These are phyloP conservation scores for Buphagus erythrorhynchus DNA, from an alignment of 2,797 vertebrate genomes.

Conservation along the genomic window DNA sequence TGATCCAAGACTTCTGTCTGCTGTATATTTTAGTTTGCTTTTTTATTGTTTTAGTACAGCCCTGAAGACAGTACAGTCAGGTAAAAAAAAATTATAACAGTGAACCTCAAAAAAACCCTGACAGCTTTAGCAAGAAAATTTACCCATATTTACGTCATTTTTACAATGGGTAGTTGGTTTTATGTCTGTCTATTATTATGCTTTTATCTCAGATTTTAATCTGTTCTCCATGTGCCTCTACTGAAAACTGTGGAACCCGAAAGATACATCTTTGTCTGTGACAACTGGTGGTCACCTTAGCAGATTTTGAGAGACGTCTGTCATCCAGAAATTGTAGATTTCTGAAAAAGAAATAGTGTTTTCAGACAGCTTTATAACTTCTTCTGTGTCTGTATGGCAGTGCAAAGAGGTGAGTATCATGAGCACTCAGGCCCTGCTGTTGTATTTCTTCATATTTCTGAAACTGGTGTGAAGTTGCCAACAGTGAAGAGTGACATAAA, in stretches of 20 bases:
- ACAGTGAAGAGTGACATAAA: background rate
- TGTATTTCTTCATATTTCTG: background rate
- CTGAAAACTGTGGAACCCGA: background rate
- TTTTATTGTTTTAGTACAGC: background rate
- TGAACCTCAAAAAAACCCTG: background rate
- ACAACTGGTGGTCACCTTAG: background rate
- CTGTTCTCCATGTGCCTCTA: background rate
- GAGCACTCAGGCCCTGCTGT: background rate
- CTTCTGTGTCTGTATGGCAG: background rate
- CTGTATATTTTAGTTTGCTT: background rate
- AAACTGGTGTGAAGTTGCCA: background rate
- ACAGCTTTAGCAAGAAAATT: background rate
- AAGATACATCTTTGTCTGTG: background rate
- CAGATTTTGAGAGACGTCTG: background rate
- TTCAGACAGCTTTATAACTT: background rate
- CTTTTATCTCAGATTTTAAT: background rate
- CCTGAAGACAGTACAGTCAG: background rate
- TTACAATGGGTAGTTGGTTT: background rate
- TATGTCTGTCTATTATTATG: background rate
- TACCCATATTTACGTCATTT: background rate
- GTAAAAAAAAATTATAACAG: background rate
- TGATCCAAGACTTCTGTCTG: background rate
- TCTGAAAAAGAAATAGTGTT: background rate
- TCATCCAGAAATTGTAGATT: background rate
- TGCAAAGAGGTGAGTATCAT: background rate